Percentiles rank a stretch among this genome's conserved stretches.
These are phyloP conservation scores for Limonius californicus DNA, from an alignment of 1,140 invertebrate genomes.

Conservation along the genomic window DNA sequence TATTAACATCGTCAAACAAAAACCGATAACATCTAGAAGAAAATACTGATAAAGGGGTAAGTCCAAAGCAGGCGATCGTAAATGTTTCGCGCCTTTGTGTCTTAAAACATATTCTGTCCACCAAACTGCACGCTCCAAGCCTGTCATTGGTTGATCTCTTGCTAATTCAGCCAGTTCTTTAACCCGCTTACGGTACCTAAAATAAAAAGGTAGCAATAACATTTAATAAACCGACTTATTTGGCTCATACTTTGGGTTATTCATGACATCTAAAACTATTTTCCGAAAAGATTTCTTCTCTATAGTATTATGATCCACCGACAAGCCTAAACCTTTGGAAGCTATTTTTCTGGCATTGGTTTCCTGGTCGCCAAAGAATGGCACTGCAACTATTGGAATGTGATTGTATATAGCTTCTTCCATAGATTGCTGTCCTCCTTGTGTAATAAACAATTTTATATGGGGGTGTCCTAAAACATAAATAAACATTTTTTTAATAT, in stretches of 20 bases:
- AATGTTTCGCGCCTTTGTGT: constrained; percentile 45
- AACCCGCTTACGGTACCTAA: constrained; percentile 32
- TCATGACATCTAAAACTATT: constrained; percentile 31
- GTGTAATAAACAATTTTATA: constrained; percentile 56
- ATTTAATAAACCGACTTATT: too few relatives aligned
- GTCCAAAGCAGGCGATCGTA: constrained; percentile 40
- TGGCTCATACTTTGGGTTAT: constrained; percentile 18
- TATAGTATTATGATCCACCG: constrained; percentile 35
- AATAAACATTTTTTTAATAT: too few relatives aligned
- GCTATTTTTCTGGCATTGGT: constrained; percentile 33
- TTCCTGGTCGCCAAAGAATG: constrained; percentile 44
- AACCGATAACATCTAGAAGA: constrained; percentile 48
- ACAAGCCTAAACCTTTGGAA: constrained; percentile 36
- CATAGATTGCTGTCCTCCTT: constrained; percentile 58
- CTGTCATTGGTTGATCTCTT: constrained; percentile 42
- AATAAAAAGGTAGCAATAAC: too few relatives aligned
- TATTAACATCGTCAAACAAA: constrained; percentile 33
- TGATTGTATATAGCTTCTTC: constrained; percentile 55
- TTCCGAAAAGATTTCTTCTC: constrained; percentile 36
- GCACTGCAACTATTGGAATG: constrained; percentile 54
- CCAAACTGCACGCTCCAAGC: constrained; percentile 49
- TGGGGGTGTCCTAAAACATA: constrained; percentile 52
- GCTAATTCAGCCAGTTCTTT: constrained; percentile 30
- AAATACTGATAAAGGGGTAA: constrained; percentile 49
- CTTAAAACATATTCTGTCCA: constrained; percentile 53